A percentile compares a stretch with the other conserved stretches of the same genome.
Evolutionary conservation across 2,888 invertebrate species (phyloP).

Genomic region (Andricus curvator): DNA sequence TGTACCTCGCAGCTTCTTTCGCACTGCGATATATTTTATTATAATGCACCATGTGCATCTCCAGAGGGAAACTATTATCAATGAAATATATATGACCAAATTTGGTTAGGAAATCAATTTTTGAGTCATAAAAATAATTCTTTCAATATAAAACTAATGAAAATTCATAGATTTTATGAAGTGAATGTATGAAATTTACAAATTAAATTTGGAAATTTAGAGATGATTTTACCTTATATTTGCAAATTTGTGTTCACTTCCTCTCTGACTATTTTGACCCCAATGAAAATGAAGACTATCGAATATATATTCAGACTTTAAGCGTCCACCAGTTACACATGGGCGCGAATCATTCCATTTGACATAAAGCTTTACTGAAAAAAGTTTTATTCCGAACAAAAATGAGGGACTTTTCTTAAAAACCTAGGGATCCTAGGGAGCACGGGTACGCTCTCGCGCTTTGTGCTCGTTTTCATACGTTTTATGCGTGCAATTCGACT

Average conservation of each 20-base stretch:
- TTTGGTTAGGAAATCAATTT: neutral
- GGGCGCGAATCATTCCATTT: neutral
- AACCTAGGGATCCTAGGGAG: too few species aligned
- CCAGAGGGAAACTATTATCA: neutral
- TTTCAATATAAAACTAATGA: neutral
- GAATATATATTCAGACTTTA: neutral
- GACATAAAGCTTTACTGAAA: neutral
- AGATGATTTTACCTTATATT: conserved; percentile 12
- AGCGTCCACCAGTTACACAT: neutral
- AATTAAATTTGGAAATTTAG: neutral
- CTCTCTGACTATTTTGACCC: neutral
- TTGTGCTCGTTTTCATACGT: too few species aligned
- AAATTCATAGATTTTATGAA: neutral
- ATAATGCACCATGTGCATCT: conserved; percentile 21
- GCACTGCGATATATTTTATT: neutral
- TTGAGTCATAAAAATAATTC: neutral
- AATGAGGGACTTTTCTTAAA: too few species aligned
- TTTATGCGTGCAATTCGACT: too few species aligned
- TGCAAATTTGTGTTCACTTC: conserved; percentile 8
- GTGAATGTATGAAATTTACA: neutral
- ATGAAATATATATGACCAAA: neutral
- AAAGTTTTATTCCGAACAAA: neutral
- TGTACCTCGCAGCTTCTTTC: neutral
- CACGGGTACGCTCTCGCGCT: too few species aligned
- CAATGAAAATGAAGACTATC: conserved; percentile 7